These are phyloP conservation scores for Ctenopoma multispine DNA, from an alignment of 2,797 vertebrate genomes.

Conservation along the genomic window DNA sequence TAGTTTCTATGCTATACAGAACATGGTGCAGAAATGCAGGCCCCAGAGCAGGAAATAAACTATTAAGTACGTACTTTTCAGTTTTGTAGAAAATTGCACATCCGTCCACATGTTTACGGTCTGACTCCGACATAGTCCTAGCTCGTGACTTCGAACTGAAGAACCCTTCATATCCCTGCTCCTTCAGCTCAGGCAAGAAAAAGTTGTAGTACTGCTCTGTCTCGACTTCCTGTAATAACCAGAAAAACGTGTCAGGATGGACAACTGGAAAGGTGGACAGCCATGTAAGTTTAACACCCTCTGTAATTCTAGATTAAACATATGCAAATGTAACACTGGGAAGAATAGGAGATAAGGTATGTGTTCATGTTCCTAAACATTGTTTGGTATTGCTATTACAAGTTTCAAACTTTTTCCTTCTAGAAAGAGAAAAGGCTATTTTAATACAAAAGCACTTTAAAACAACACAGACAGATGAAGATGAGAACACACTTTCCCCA, in stretches of 20 bases:
- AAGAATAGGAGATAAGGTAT: not conserved
- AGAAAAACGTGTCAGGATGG: not conserved
- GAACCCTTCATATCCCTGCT: conserved; percentile 96
- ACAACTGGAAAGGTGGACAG: not conserved
- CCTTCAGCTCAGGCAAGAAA: conserved; percentile 96
- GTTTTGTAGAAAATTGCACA: conserved; percentile 98
- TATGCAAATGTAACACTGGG: not conserved
- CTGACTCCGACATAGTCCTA: conserved; percentile 97
- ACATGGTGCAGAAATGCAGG: not conserved
- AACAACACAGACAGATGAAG: not conserved
- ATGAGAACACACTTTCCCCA: not conserved
- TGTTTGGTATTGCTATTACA: too few relatives aligned
- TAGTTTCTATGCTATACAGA: not conserved
- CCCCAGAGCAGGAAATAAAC: not conserved
- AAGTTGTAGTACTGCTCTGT: conserved; percentile 98
- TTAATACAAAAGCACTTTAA: not conserved
- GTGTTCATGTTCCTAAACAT: too few relatives aligned
- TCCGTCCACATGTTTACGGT: conserved; percentile 97
- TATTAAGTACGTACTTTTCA: conserved; percentile 89
- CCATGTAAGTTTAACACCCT: not conserved
- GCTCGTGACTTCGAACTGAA: conserved; percentile 99
- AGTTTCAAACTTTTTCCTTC: not conserved
- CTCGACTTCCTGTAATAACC: conserved; percentile 90
- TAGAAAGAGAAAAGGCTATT: not conserved
- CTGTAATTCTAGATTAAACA: not conserved